phyloP scores from a whole-genome alignment of 2,888 invertebrate genomes.

The Dynastes maya region DNA sequence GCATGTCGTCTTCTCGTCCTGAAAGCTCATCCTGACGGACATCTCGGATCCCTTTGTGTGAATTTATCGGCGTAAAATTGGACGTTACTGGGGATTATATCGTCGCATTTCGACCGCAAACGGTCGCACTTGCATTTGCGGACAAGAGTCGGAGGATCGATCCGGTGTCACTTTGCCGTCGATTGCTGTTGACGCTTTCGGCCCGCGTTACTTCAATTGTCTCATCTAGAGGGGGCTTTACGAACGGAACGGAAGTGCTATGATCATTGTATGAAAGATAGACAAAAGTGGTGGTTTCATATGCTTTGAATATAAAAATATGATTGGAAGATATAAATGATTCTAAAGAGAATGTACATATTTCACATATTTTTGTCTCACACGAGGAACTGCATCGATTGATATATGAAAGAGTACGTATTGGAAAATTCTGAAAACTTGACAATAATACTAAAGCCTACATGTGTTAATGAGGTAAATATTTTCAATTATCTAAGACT shows the following conservation, averaged over 20 bases:
- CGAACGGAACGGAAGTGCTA: background rate
- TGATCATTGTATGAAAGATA: background rate
- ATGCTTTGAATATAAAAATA: too few species aligned
- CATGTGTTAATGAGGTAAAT: too few species aligned
- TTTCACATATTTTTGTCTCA: too few species aligned
- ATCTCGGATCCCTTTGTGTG: constrained; percentile 54
- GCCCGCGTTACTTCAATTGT: constrained; percentile 16
- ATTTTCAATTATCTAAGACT: too few species aligned
- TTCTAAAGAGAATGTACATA: too few species aligned
- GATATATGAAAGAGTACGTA: too few species aligned
- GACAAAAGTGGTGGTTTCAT: background rate
- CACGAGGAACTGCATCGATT: too few species aligned
- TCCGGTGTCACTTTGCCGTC: constrained; percentile 17
- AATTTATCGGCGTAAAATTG: constrained; percentile 59
- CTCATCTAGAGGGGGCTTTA: background rate
- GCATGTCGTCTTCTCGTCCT: constrained; percentile 15
- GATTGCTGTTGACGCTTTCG: constrained; percentile 16
- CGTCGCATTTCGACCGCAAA: constrained; percentile 44
- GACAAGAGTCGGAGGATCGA: constrained; percentile 22
- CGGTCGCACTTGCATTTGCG: constrained; percentile 33
- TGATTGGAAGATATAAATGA: too few species aligned
- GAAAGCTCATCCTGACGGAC: constrained; percentile 49
- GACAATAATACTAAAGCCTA: too few species aligned
- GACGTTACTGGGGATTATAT: constrained; percentile 54
- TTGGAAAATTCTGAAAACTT: too few species aligned